phyloP scores from a whole-genome alignment of 2,888 invertebrate species.

The Rhyacophila evoluta region DNA sequence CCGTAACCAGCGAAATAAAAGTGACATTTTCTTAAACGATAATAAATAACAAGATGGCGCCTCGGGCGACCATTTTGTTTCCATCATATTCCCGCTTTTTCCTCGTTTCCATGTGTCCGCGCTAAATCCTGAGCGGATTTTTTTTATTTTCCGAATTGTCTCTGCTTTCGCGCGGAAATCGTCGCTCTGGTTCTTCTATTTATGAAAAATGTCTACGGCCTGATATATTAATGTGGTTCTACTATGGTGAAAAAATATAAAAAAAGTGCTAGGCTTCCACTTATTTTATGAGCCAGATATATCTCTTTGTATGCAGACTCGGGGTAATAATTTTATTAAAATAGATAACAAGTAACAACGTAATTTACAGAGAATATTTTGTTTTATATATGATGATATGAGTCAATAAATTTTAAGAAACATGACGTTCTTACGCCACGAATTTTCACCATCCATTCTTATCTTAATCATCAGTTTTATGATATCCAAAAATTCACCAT shows the following conservation, averaged over 20 bases:
- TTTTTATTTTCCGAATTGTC: background rate
- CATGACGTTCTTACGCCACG: no score
- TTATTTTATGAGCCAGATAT: background rate
- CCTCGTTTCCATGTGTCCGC: background rate
- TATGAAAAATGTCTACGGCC: background rate
- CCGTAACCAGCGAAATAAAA: conserved; percentile 12
- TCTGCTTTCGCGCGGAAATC: background rate
- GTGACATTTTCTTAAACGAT: conserved; percentile 14
- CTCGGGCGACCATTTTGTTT: conserved; percentile 10
- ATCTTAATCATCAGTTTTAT: no score
- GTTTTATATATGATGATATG: no score
- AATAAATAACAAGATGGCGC: conserved; percentile 22
- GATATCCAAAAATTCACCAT: no score
- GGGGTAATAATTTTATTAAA: background rate
- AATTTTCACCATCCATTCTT: no score
- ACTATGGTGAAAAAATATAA: background rate
- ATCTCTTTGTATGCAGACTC: background rate
- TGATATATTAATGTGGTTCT: background rate
- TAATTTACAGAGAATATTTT: background rate
- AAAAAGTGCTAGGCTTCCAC: background rate
- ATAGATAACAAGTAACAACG: background rate
- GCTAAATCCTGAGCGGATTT: background rate
- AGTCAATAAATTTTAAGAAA: no score
- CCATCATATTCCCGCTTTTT: background rate
- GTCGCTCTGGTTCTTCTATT: background rate